Base-by-base conservation (phyloP, 2,888 invertebrate species). In the Microchrysa polita region DNA sequence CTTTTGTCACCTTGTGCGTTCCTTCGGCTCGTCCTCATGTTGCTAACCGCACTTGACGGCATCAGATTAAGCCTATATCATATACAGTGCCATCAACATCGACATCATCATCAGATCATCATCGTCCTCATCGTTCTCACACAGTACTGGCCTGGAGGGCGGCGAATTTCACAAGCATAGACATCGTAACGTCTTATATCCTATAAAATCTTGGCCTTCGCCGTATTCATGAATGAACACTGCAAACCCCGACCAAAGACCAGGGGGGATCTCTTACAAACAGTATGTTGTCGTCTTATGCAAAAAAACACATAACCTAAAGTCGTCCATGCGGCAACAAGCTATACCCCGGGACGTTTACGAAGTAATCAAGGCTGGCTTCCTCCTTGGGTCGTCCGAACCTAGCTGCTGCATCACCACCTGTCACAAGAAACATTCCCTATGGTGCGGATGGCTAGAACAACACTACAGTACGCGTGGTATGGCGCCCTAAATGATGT, bases 11-110 rank as follows among this genome's bases (percentile, higher is more conserved):
- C 2, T 34, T 34, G 27, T 34, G 27, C 7, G 27, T 34, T 34
- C 4, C 27, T 34, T 34, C 27, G 2, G 7, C 7, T 34, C 27
- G 27, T 34, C 27, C 27, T 55, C 69, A 69, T 55, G 67, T 67
- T 67, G 42, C n/a, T 42, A 69, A 69, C 69, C 69, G n/a, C n/a
- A 69, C 69, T 69, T 69, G 42, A 69, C 57, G 55, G 55, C 27
- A 34, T 34, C 69, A 55, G 40, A 57, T 57, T 69, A 69, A 69
- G 69, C 69, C 57, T 55, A 69, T 57, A 40, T 55, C 69, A 69
- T 40, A 57, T 55, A 16, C 44, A 20, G 69, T 40, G 20, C 16
- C 40, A 40, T 5, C 18, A n/a, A 20, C 40, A 20, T 7, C 12
- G 2, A n/a, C 12, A 44, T 22, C 2, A 22, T 65, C 34, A 55